phyloP scores from a whole-genome alignment of 2,797 vertebrate genomes.

The Galago senegalensis region DNA sequence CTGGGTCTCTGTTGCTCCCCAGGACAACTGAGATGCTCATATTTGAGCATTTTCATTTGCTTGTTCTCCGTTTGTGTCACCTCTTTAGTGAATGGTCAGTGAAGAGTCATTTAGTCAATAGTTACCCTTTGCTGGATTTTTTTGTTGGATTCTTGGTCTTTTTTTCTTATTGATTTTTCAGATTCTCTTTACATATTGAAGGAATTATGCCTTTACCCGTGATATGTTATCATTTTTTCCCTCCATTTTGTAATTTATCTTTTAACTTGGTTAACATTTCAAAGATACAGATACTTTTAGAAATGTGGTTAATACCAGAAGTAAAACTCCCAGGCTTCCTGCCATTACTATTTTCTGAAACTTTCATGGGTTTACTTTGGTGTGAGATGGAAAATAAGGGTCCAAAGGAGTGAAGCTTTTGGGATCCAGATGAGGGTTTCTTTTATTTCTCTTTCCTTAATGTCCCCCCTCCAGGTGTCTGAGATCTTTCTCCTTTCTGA shows the following conservation, averaged over 20 bases:
- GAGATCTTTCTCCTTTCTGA: slow-evolving; percentile 64
- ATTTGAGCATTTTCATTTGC: not conserved
- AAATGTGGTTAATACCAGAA: not conserved
- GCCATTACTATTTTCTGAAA: slow-evolving; percentile 26
- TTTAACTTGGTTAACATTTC: slow-evolving; percentile 19
- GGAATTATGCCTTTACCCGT: not conserved
- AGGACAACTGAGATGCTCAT: not conserved
- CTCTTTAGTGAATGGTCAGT: not conserved
- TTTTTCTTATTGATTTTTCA: slow-evolving; percentile 43
- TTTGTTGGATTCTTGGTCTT: not conserved
- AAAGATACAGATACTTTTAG: slow-evolving; percentile 14
- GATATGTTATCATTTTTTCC: not conserved
- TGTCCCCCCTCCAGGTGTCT: slow-evolving; percentile 37
- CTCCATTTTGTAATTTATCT: not conserved
- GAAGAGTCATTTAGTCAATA: not conserved
- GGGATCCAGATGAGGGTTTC: slow-evolving; percentile 6
- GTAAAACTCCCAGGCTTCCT: not conserved
- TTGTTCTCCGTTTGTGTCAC: not conserved
- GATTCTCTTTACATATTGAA: slow-evolving; percentile 21
- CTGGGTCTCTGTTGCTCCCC: not conserved
- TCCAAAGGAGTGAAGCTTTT: slow-evolving; percentile 2
- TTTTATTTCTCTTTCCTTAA: slow-evolving; percentile 57
- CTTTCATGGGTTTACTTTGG: not conserved
- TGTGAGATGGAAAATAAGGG: not conserved
- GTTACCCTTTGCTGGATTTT: not conserved